Percentiles rank a stretch among this genome's conserved stretches.
Evolutionary conservation across 2,888 invertebrate genomes (phyloP).

Genomic region (Anthrax anthrax): DNA sequence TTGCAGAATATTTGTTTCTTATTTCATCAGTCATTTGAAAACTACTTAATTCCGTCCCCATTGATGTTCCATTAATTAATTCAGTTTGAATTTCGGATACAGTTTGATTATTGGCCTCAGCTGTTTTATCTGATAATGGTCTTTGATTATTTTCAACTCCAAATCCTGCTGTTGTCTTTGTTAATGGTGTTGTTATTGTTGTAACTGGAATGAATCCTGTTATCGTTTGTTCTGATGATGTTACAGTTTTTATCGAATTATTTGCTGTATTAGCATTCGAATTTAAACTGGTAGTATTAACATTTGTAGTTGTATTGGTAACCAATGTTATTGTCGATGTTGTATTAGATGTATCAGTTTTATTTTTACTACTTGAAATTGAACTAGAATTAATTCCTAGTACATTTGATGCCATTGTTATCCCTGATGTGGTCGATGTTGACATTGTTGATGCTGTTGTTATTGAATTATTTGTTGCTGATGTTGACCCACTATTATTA

Average conservation of each 20-base stretch:
- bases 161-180: background rate
- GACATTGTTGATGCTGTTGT: background rate
- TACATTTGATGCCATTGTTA: too few relatives aligned
- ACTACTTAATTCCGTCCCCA: background rate
- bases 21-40: background rate
- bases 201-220: too few relatives aligned
- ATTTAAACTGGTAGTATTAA: background rate
- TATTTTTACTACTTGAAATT: background rate
- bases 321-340: background rate
- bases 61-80: slow-evolving; percentile 8
- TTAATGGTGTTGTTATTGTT: slow-evolving; percentile 1
- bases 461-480: background rate
- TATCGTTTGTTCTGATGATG: too few relatives aligned
- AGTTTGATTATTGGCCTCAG: background rate
- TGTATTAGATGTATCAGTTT: background rate
- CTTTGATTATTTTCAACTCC: slow-evolving; percentile 11
- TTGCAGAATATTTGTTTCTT: background rate
- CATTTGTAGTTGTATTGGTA: background rate
- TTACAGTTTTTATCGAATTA: too few relatives aligned
- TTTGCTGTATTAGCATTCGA: too few relatives aligned
- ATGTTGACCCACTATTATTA: slow-evolving; percentile 14
- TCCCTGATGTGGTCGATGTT: background rate
- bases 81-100: slow-evolving; percentile 1
- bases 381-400: background rate
- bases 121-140: slow-evolving; percentile 1